Base-by-base conservation (phyloP, 2,888 invertebrate genomes). In the Apomyelois bistriatella region DNA sequence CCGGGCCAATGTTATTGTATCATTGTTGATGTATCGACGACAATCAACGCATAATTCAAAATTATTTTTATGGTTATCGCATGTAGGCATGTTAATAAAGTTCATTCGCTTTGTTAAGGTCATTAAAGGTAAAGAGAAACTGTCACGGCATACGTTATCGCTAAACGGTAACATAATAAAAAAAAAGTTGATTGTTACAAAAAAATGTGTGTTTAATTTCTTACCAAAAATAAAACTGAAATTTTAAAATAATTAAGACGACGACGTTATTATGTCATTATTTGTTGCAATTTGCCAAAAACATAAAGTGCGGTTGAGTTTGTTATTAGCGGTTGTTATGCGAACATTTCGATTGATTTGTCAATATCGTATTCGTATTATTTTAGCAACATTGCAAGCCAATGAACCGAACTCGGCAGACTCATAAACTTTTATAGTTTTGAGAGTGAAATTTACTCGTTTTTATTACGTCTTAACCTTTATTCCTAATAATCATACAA, bases 1-100 rank as follows among this genome's bases (percentile, higher is more conserved):
- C 74, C 74, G 61, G 67, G 67, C 60, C 59, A 73, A 59, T 79
- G 80, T 81, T 79, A 75, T 79, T 82, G 80, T 83, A 77, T 76
- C 16, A 68, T 58, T 57, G 58, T 67, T 82, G 79, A 81, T 82
- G 76, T 72, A 84, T 81, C 71, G 73, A 70, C 68, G 70, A 76
- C 72, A 70, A 68, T 61, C 64, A 62, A 64, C 70, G 70, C 74
- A 76, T 78, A 76, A 78, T 74, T 74, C 70, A 68, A 74, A 79
- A 78, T 77, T 76, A 72, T 73, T 66, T 68, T 70, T 66, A 22
- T 22, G 22, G 22, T 22, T 22, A 22, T 22, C 2, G 22, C 22
- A 22, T 22, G 22, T 22, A 22, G 22, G 22, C 22, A 22, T 22
- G 22, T 22, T 22, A 22, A 22, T 22, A 22, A 22, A 22, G 22